phyloP scores from a whole-genome alignment of 2,888 invertebrate genomes.

The Tetropium fuscum region DNA sequence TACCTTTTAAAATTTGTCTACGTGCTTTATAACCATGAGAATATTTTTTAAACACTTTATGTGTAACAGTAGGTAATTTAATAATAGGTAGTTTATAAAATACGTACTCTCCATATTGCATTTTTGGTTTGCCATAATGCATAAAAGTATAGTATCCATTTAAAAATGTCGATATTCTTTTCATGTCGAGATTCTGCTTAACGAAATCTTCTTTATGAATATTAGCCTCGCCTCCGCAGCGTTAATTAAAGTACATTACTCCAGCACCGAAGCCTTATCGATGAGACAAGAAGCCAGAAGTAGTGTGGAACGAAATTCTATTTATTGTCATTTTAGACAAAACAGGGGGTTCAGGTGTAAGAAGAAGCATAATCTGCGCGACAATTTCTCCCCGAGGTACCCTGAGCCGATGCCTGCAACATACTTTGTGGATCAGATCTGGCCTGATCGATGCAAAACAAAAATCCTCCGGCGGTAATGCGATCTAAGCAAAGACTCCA shows the following conservation, averaged over 20 bases:
- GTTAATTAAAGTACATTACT: conserved; percentile 1
- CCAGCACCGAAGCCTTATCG: background rate
- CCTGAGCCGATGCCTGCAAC: conserved; percentile 12
- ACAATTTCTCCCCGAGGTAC: conserved; percentile 36
- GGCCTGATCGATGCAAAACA: conserved; percentile 35
- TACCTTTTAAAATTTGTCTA: no score
- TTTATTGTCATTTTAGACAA: conserved; percentile 31
- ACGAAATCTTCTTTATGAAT: conserved; percentile 9
- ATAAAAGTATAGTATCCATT: no score
- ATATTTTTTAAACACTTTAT: no score
- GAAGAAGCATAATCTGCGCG: conserved; percentile 34
- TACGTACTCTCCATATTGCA: no score
- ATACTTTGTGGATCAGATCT: conserved; percentile 10
- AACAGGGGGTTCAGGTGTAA: conserved; percentile 37
- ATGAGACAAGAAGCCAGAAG: conserved; percentile 10
- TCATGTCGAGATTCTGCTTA: no score
- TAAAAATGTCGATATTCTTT: no score
- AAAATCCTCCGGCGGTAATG: conserved; percentile 40
- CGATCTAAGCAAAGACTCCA: conserved; percentile 47
- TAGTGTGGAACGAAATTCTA: conserved; percentile 24
- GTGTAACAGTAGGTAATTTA: no score
- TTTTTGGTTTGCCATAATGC: no score
- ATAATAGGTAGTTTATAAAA: no score
- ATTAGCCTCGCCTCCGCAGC: background rate
- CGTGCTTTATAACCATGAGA: no score